These are phyloP conservation scores for Drosophila pseudoananassae DNA, from an alignment of 1,140 invertebrate species.

Conservation along the genomic window DNA sequence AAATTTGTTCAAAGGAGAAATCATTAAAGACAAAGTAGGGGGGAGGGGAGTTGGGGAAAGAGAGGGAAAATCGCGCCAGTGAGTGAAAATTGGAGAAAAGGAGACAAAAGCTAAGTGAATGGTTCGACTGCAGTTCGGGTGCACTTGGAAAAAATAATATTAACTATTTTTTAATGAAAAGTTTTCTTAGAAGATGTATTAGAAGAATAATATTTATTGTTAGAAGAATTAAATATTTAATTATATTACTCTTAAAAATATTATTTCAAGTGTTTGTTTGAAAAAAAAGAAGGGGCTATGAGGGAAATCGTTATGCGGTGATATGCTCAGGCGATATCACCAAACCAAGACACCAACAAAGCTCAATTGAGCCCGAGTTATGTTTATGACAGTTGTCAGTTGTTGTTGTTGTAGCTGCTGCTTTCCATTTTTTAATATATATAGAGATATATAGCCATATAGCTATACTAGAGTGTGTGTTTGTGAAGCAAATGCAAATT, in stretches of 20 bases:
- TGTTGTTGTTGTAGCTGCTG: conserved; percentile 48
- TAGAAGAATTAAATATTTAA: too few relatives aligned
- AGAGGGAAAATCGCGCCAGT: conserved; percentile 8
- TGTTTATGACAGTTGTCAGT: conserved; percentile 78
- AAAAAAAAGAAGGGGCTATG: conserved; percentile 1
- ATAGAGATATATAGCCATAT: not conserved
- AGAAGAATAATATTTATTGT: too few relatives aligned
- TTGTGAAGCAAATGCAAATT: conserved; percentile 67
- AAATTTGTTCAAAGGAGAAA: conserved; percentile 79
- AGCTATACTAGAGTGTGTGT: not conserved
- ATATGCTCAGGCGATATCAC: conserved; percentile 63
- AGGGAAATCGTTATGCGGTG: conserved; percentile 49
- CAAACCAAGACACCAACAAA: conserved; percentile 46
- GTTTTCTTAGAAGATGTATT: too few relatives aligned
- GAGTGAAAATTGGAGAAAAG: conserved; percentile 14
- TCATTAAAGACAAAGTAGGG: conserved; percentile 60
- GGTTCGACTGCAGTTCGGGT: conserved; percentile 5
- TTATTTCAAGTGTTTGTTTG: not conserved
- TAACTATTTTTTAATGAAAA: not conserved
- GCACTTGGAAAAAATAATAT: not conserved
- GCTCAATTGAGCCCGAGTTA: conserved; percentile 78
- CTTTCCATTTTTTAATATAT: conserved; percentile 65
- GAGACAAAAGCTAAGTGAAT: conserved; percentile 44
- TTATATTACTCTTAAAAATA: too few relatives aligned
- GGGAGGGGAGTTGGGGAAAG: too few relatives aligned